Evolutionary conservation across 2,888 invertebrate genomes (phyloP).

Genomic region (Corbicula japonica): DNA sequence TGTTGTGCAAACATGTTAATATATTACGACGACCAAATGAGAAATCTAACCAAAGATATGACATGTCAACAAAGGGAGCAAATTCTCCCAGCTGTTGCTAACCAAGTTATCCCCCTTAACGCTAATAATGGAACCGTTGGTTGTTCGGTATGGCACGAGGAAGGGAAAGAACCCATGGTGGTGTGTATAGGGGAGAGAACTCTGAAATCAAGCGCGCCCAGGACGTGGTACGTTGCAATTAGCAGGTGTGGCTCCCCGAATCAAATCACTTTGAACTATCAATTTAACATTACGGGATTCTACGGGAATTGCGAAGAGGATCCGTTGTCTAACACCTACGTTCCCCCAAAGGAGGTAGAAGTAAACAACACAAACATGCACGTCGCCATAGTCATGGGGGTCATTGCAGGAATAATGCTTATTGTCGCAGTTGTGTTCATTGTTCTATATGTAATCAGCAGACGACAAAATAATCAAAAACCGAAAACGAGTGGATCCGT

Average conservation of each 20-base stretch:
- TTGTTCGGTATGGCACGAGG: slow-evolving; percentile 73
- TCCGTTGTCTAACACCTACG: slow-evolving; percentile 74
- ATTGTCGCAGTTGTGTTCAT: slow-evolving; percentile 77
- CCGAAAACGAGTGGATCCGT: slow-evolving; percentile 78
- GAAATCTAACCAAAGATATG: slow-evolving; percentile 74
- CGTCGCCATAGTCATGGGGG: slow-evolving; percentile 78
- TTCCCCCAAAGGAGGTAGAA: slow-evolving; percentile 64
- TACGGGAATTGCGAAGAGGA: slow-evolving; percentile 82
- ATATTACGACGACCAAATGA: slow-evolving; percentile 82
- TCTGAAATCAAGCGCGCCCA: slow-evolving; percentile 76
- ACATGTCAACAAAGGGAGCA: slow-evolving; percentile 76
- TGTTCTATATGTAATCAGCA: slow-evolving; percentile 74
- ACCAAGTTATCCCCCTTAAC: slow-evolving; percentile 80
- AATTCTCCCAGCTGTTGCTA: slow-evolving; percentile 76
- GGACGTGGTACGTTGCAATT: slow-evolving; percentile 82
- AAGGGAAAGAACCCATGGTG: slow-evolving; percentile 72
- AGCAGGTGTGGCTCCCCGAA: slow-evolving; percentile 74
- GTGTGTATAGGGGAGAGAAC: slow-evolving; percentile 81
- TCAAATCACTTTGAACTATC: slow-evolving; percentile 78
- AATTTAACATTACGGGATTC: slow-evolving; percentile 80
- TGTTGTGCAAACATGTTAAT: slow-evolving; percentile 80
- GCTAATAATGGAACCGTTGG: slow-evolving; percentile 75
- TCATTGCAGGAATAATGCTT: slow-evolving; percentile 78
- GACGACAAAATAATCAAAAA: slow-evolving; percentile 72
- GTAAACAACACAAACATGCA: slow-evolving; percentile 68